These are phyloP conservation scores for Bombus affinis DNA, from an alignment of 1,140 invertebrate species.

Conservation along the genomic window DNA sequence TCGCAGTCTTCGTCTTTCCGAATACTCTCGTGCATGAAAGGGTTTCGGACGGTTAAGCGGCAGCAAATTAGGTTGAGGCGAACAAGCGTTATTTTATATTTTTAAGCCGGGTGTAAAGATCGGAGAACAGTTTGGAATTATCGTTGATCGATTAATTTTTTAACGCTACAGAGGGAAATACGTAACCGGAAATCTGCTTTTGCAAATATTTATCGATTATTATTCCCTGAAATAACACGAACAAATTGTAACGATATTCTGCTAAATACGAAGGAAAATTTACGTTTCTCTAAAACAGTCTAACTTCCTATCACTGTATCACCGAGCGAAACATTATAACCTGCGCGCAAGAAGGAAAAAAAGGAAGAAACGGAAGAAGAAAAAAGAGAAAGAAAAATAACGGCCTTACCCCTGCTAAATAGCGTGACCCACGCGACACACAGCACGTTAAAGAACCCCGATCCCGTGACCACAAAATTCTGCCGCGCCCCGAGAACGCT, in stretches of 20 bases:
- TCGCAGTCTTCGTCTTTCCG: background rate
- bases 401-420: constrained; percentile 13
- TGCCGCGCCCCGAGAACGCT: constrained; percentile 9
- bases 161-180: too few relatives aligned
- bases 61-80: background rate
- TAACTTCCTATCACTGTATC: background rate
- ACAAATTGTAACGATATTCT: too few relatives aligned
- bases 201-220: too few relatives aligned
- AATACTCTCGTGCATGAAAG: background rate
- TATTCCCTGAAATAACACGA: too few relatives aligned
- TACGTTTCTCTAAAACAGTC: too few relatives aligned
- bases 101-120: too few relatives aligned
- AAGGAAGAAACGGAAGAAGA: background rate
- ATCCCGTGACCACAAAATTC: constrained; percentile 25
- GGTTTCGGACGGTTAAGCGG: background rate
- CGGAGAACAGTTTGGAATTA: background rate
- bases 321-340: background rate
- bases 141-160: too few relatives aligned
- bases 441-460: background rate
- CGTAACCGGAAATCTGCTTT: too few relatives aligned
- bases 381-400: background rate
- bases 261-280: too few relatives aligned
- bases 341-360: background rate
- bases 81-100: background rate
- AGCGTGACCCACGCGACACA: constrained; percentile 38